These are phyloP conservation scores for Mormoops blainvillei DNA, from an alignment of 2,113 vertebrate species.

Conservation along the genomic window DNA sequence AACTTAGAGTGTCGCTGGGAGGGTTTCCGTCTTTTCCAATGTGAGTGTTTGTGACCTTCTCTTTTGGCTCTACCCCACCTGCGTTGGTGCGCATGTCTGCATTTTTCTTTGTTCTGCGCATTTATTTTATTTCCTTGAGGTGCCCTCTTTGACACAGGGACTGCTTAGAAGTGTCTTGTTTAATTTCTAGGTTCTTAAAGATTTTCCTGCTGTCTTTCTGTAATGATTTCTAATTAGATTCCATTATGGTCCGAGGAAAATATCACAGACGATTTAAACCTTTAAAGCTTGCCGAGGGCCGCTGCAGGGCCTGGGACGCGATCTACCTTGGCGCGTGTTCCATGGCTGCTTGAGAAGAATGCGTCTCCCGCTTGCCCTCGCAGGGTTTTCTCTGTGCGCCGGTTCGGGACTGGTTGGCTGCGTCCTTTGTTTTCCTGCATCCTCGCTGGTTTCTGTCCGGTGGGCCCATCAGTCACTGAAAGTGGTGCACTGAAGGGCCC, in stretches of 20 bases:
- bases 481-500: accelerated
- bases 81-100: background rate
- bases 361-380: background rate
- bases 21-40: background rate
- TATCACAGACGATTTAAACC: background rate
- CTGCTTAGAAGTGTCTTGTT: background rate
- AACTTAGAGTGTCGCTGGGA: background rate
- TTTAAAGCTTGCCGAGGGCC: background rate
- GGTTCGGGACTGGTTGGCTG: accelerated
- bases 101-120: background rate
- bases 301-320: background rate
- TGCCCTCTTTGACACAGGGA: background rate
- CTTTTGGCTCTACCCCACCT: background rate
- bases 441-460: background rate
- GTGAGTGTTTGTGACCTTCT: background rate
- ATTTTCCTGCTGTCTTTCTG: background rate
- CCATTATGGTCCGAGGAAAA: background rate
- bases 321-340: no score
- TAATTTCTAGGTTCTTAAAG: background rate
- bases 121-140: background rate
- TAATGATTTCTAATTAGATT: background rate
- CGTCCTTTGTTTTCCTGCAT: accelerated
- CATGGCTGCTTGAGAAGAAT: background rate
- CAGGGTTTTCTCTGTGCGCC: accelerated
- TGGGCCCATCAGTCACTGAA: accelerated